These are phyloP conservation scores for Leptinotarsa juncta DNA, from an alignment of 2,888 invertebrate species.

Conservation along the genomic window DNA sequence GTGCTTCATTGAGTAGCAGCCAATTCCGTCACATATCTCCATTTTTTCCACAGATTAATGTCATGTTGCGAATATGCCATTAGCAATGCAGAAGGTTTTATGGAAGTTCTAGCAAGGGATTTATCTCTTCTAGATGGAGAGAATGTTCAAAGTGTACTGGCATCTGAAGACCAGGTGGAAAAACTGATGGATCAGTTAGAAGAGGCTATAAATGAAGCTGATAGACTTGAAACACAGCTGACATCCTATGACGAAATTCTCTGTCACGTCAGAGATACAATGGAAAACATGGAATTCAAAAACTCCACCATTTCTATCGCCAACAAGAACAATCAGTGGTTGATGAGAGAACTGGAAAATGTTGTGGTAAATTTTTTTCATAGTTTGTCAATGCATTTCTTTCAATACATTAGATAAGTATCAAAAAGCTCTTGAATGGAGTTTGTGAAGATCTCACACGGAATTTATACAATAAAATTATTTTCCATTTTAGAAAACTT, in stretches of 20 bases:
- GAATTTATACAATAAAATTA: too few relatives aligned
- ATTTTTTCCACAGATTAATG: constrained; percentile 73
- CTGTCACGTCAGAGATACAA: constrained; percentile 86
- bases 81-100: constrained; percentile 83
- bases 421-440: too few relatives aligned
- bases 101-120: constrained; percentile 84
- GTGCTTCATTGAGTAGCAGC: too few relatives aligned
- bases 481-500: too few relatives aligned
- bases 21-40: not conserved
- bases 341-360: constrained; percentile 82
- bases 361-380: constrained; percentile 74
- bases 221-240: constrained; percentile 78
- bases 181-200: constrained; percentile 83
- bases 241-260: constrained; percentile 85
- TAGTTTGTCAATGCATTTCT: not conserved
- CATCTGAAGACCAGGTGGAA: constrained; percentile 86
- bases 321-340: constrained; percentile 84
- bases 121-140: constrained; percentile 88
- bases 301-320: constrained; percentile 88
- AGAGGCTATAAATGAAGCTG: constrained; percentile 80
- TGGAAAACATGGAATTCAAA: constrained; percentile 92
- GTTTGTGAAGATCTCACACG: too few relatives aligned
- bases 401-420: too few relatives aligned
- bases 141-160: constrained; percentile 91
- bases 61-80: constrained; percentile 89